phyloP scores from a whole-genome alignment of 2,888 invertebrate species.

The Cheilosia grossa region DNA sequence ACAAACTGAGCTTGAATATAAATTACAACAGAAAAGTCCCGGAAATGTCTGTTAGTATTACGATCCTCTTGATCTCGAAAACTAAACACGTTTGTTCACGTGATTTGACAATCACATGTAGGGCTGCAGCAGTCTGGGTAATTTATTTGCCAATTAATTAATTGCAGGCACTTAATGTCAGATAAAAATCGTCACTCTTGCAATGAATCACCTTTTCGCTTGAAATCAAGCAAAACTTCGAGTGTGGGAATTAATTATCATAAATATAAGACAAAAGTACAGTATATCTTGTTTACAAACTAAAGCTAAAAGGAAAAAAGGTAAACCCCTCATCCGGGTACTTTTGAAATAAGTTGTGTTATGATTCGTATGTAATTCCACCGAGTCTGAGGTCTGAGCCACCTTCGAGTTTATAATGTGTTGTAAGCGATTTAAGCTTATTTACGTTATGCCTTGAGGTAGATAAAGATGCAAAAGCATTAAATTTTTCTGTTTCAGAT shows the following conservation, averaged over 20 bases:
- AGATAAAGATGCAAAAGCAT: neutral
- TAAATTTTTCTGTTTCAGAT: neutral
- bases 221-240: neutral
- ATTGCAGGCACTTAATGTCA: slow-evolving; percentile 31
- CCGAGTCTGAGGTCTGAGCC: neutral
- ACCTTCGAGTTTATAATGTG: neutral
- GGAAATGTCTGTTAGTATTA: slow-evolving; percentile 16
- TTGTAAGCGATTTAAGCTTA: slow-evolving; percentile 4
- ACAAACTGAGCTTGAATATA: neutral
- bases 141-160: slow-evolving; percentile 30
- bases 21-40: neutral
- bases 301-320: neutral
- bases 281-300: neutral
- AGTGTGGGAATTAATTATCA: slow-evolving; percentile 10
- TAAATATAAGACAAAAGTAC: no score
- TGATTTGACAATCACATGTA: slow-evolving; percentile 10
- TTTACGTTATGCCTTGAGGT: neutral
- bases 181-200: slow-evolving; percentile 16
- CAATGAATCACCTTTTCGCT: slow-evolving; percentile 5
- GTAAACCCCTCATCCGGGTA: slow-evolving; percentile 4
- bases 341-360: neutral
- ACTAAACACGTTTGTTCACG: slow-evolving; percentile 39
- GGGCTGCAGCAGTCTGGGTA: neutral
- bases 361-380: neutral
- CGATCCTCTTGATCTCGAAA: slow-evolving; percentile 24